Evolutionary conservation across 2,888 invertebrate species (phyloP), one percentile per base, ranked within the genome.

Genomic region (Mechanitis messenoides): DNA sequence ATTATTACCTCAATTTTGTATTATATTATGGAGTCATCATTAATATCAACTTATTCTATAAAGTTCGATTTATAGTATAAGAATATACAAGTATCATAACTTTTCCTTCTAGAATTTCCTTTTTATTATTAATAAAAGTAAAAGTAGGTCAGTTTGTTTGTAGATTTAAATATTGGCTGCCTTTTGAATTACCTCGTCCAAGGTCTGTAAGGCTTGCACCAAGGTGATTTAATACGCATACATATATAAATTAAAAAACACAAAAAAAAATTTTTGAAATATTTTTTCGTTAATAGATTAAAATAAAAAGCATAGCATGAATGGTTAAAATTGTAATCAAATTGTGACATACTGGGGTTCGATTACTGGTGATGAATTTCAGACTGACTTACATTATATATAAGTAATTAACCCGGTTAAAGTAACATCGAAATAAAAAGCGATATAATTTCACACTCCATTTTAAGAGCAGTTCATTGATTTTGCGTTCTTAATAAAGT

Each of bases 171-270:
- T 68, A 63, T 68, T 64, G 61, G 57, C 62, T 65, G 63, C 61
- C 68, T 67, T 68, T 67, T 67, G 63, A 67, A 68, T 70, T 70
- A 66, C 55, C 58, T 64, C 63, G 65, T 67, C 62, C 72, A 70
- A 71, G 72, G 71, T 58, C 61, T 47, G 61, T 60, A 63, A 64
- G 64, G 68, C 64, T 61, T 47, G 65, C 66, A 50, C 31, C 50
- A 31, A 50, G 50, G 50, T 28, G 20, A 6, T 47, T 6, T 47
- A 47, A 38, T 38, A 38, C 38, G 38, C 28, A 12, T 12, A 45
- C 45, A 53, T 56, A 50, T 60, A 47, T 47, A 20, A 46, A n/a
- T 50, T 20, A 11, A 31, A 20, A 20, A 20, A 20, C 20, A 20
- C 20, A 20, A 20, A 20, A 3, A 1, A 9, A 50, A 9, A 50